Evolutionary conservation across 2,888 invertebrate genomes (phyloP).

Genomic region (Drosophila stalkeri): DNA sequence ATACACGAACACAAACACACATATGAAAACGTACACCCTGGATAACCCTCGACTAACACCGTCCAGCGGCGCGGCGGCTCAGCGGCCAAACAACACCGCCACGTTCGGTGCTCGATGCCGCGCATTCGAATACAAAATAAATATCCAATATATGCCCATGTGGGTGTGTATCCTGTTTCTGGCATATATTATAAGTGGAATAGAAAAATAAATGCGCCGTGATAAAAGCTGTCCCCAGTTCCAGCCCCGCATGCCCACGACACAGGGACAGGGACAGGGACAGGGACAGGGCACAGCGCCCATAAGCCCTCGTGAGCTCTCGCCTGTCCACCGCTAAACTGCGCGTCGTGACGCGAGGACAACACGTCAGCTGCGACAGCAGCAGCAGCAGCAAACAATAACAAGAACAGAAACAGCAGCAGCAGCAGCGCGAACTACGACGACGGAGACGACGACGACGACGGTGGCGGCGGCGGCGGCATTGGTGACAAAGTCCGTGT

Average conservation of each 20-base stretch:
- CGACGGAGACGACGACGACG: background rate
- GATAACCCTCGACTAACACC: constrained; percentile 52
- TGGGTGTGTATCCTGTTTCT: constrained; percentile 82
- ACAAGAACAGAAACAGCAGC: constrained; percentile 52
- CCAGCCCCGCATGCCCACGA: constrained; percentile 37
- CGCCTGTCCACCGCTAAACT: constrained; percentile 67
- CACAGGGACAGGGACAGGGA: too few relatives aligned
- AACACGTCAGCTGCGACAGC: constrained; percentile 79
- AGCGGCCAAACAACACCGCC: constrained; percentile 59
- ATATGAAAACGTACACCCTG: constrained; percentile 34
- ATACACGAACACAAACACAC: constrained; percentile 14
- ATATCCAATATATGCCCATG: constrained; percentile 80
- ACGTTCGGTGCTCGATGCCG: constrained; percentile 71
- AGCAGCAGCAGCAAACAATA: constrained; percentile 60
- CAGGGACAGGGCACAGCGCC: constrained; percentile 28
- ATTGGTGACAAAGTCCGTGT: constrained; percentile 70
- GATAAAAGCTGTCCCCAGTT: constrained; percentile 75
- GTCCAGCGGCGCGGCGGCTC: constrained; percentile 53
- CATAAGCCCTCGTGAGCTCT: constrained; percentile 50
- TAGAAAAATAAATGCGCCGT: constrained; percentile 83
- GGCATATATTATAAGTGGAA: constrained; percentile 84
- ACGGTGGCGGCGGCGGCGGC: background rate
- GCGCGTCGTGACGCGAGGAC: constrained; percentile 69
- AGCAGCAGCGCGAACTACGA: constrained; percentile 22
- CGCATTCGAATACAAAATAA: constrained; percentile 81